Evolutionary conservation across 2,113 vertebrate genomes (phyloP).

Genomic region (Podilymbus podiceps): DNA sequence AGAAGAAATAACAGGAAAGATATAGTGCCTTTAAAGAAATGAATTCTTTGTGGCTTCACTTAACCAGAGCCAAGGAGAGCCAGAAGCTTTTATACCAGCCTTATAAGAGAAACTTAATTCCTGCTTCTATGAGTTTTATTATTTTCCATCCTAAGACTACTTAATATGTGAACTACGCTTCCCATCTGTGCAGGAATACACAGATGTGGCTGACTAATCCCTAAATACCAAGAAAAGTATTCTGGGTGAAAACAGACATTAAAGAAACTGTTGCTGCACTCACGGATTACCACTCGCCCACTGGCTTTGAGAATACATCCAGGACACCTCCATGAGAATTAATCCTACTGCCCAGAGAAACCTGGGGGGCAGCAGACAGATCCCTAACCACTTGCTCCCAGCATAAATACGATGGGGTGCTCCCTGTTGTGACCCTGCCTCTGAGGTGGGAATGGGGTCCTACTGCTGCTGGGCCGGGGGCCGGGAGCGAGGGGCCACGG

Average conservation of each 20-base stretch:
- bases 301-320: accelerated
- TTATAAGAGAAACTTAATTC: slow-evolving; percentile 18
- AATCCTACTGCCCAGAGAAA: background rate
- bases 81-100: background rate
- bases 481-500: accelerated
- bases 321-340: background rate
- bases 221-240: slow-evolving; percentile 20
- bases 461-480: background rate
- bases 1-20: background rate
- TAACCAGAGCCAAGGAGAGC: background rate
- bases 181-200: background rate
- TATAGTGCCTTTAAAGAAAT: background rate
- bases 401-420: accelerated
- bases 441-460: background rate
- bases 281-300: background rate
- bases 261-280: background rate
- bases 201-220: slow-evolving; percentile 4
- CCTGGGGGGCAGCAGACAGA: background rate
- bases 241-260: slow-evolving; percentile 37
- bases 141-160: background rate
- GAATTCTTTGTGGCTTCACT: background rate
- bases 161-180: background rate
- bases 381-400: background rate
- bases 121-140: background rate
- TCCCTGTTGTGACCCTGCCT: background rate